Conservation (phyloP, 92 coral and sea anemone species). For the Porites evermanni region DNA sequence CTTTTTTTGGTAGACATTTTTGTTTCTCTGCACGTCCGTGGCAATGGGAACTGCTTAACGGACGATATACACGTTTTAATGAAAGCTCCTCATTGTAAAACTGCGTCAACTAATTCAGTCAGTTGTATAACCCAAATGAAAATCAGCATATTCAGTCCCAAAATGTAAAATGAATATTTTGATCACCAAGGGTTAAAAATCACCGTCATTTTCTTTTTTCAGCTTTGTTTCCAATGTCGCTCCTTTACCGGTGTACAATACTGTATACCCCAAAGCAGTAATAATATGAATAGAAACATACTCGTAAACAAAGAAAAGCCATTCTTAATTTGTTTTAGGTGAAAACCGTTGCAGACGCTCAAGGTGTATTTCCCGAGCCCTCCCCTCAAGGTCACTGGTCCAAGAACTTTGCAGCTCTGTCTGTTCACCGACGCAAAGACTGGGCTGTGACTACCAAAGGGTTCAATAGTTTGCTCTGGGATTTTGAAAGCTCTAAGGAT, state of each 20-base stretch:
- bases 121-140: too few species aligned
- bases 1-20: neutral
- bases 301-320: neutral
- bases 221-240: too few species aligned
- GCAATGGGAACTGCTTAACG: neutral
- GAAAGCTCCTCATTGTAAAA: too few species aligned
- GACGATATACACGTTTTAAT: too few species aligned
- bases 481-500: slow-evolving; percentile 45
- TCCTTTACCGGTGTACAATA: too few species aligned
- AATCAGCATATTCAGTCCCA: too few species aligned
- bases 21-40: neutral
- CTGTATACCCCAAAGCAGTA: too few species aligned
- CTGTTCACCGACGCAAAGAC: slow-evolving; percentile 72
- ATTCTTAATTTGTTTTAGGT: neutral
- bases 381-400: slow-evolving; percentile 79
- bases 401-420: slow-evolving; percentile 69
- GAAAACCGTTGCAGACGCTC: slow-evolving; percentile 6
- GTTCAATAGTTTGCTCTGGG: slow-evolving; percentile 71
- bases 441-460: slow-evolving; percentile 84
- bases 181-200: too few species aligned
- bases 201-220: too few species aligned
- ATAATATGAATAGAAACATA: too few species aligned
- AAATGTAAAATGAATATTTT: too few species aligned
- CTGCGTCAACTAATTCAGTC: too few species aligned
- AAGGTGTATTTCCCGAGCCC: slow-evolving; percentile 15